phyloP scores from a whole-genome alignment of 2,888 invertebrate genomes.

The Harmothoe impar region DNA sequence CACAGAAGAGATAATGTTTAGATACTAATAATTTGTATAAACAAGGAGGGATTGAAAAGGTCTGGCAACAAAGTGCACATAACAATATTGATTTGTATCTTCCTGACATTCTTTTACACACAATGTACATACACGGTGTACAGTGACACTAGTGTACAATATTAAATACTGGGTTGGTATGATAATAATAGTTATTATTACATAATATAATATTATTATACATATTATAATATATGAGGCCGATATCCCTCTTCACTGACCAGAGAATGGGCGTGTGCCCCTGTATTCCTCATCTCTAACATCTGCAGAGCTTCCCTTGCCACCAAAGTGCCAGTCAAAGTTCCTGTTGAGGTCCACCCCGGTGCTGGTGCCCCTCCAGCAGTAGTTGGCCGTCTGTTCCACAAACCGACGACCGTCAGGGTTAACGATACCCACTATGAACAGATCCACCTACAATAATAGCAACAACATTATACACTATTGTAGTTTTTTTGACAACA shows the following conservation, averaged over 20 bases:
- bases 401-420: constrained; percentile 80
- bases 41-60: too few species aligned
- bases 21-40: too few species aligned
- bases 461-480: background rate
- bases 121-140: too few species aligned
- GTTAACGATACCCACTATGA: constrained; percentile 78
- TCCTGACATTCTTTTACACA: too few species aligned
- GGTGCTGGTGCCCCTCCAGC: constrained; percentile 81
- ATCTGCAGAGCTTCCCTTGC: constrained; percentile 78
- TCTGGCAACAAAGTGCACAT: too few species aligned
- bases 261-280: constrained; percentile 77
- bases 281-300: constrained; percentile 80
- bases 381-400: constrained; percentile 78
- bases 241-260: constrained; percentile 69
- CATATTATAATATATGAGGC: too few species aligned
- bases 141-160: too few species aligned
- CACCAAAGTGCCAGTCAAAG: constrained; percentile 82
- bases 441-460: constrained; percentile 74
- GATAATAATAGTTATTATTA: too few species aligned
- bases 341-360: constrained; percentile 82
- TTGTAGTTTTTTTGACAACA: constrained; percentile 52
- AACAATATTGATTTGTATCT: too few species aligned
- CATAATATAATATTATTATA: too few species aligned
- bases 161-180: too few species aligned
- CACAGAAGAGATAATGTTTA: background rate